Base-by-base conservation (phyloP, 1,140 invertebrate genomes). In the Zaprionus gabonicus region DNA sequence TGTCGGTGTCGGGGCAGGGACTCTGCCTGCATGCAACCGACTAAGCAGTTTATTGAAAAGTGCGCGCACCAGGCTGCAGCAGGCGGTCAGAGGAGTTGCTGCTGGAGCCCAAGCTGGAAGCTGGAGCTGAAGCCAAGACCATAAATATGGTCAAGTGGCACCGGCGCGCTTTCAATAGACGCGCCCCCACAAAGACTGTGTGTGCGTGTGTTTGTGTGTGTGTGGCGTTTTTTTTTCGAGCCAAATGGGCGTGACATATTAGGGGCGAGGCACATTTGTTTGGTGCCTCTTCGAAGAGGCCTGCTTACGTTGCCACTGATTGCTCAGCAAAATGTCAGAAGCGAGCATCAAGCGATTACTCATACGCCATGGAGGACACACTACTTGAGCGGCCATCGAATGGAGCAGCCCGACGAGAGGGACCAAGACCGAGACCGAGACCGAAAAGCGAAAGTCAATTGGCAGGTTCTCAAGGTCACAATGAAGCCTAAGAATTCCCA, bases 41-140 rank as follows among this genome's bases (percentile, higher is more conserved):
- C 81, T 87, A 88, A 87, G 84, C 81, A 87, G 83, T 87, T 87
- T 87, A 87, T 87, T 87, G 83, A 87, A 87, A 87, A 88, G 78
- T 81, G 84, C 71, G 76, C 55, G 57, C 51, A 13, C 12, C 13
- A 15, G 1, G 36, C 36, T 38, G 36, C 36, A 38, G 36, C 36
- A 38, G 36, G 36, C 36, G 36, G 36, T 15, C 36, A 20, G 41
- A 78, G 63, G 69, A 66, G 77, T 36, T 70, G 66, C 49, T 41
- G 46, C 7, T 27, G 41, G 23, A 34, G 63, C 13, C 2, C 13
- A 4, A 38, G 23, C 23, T 27, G 56, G 9, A 31, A 31, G 28
- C 41, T 27, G 73, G 20, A 55, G 20, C 9, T 44, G 38, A 27
- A 17, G 56, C 17, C 49, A 2, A 56, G 51, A 59, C 57, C 70